These are phyloP conservation scores for Ceyx margarethae DNA, from an alignment of 2,113 vertebrate species.

Conservation along the genomic window DNA sequence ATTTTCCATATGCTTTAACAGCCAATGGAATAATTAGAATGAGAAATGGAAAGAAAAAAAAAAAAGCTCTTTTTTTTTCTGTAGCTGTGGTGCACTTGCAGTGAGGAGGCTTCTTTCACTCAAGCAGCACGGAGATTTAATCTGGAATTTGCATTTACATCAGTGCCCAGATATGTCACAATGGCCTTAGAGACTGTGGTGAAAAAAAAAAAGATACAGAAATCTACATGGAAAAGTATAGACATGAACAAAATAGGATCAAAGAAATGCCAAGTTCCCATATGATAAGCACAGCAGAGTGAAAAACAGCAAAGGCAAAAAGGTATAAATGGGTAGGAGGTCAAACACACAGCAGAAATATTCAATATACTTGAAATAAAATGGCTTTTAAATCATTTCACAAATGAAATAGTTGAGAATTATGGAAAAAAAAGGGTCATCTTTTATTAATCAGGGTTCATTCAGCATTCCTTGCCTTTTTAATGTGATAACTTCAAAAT, in stretches of 20 bases:
- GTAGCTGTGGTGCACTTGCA: neutral
- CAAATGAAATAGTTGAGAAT: neutral
- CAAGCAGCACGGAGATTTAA: neutral
- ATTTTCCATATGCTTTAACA: neutral
- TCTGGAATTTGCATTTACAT: neutral
- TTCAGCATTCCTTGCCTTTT: constrained; percentile 1
- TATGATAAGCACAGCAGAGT: neutral
- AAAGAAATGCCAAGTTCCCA: neutral
- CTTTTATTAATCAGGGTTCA: constrained; percentile 41
- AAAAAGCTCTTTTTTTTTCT: neutral
- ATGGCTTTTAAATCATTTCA: neutral
- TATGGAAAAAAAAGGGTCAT: neutral
- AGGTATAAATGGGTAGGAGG: neutral
- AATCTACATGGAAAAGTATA: neutral
- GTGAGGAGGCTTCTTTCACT: neutral
- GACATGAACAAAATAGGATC: neutral
- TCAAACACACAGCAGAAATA: neutral
- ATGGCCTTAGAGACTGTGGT: neutral
- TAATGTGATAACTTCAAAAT: neutral
- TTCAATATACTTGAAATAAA: neutral
- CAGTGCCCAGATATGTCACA: neutral
- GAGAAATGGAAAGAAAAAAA: neutral
- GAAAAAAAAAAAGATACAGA: neutral
- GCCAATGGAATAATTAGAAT: neutral
- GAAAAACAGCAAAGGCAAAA: neutral